Evolutionary conservation across 2,888 invertebrate species (phyloP).

Genomic region (Crocallis elinguaria): DNA sequence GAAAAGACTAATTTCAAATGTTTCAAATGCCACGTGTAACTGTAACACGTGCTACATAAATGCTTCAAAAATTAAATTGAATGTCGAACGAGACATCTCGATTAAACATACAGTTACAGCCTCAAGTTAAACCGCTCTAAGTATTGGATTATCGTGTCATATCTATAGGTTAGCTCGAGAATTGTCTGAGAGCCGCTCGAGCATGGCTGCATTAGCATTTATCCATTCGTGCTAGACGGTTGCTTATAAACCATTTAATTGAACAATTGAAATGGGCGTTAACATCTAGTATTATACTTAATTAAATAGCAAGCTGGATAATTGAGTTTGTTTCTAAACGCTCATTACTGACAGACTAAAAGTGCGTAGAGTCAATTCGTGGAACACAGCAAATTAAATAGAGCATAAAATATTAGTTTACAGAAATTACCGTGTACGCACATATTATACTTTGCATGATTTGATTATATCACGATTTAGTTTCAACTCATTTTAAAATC

Average conservation of each 20-base stretch:
- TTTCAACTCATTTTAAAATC: neutral
- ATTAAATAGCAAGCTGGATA: conserved; percentile 21
- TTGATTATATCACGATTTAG: too few relatives aligned
- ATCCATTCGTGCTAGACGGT: conserved; percentile 45
- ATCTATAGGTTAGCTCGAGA: neutral
- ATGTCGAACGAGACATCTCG: neutral
- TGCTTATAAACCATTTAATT: conserved; percentile 48
- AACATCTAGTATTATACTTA: conserved; percentile 31
- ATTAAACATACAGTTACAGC: neutral
- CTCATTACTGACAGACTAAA: neutral
- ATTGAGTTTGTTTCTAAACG: conserved; percentile 11
- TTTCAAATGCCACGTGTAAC: neutral
- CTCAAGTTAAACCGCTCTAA: neutral
- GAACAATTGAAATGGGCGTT: conserved; percentile 47
- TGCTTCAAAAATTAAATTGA: neutral
- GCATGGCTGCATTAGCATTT: conserved; percentile 56
- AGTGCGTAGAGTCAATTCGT: neutral
- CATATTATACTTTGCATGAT: too few relatives aligned
- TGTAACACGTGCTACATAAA: neutral
- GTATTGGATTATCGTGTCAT: neutral
- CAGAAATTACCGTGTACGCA: too few relatives aligned
- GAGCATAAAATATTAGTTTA: neutral
- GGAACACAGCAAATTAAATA: neutral
- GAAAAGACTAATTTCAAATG: too few relatives aligned
- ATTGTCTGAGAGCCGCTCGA: conserved; percentile 43